Conservation (phyloP, 2,113 vertebrate genomes). For the Aegithalos caudatus region DNA sequence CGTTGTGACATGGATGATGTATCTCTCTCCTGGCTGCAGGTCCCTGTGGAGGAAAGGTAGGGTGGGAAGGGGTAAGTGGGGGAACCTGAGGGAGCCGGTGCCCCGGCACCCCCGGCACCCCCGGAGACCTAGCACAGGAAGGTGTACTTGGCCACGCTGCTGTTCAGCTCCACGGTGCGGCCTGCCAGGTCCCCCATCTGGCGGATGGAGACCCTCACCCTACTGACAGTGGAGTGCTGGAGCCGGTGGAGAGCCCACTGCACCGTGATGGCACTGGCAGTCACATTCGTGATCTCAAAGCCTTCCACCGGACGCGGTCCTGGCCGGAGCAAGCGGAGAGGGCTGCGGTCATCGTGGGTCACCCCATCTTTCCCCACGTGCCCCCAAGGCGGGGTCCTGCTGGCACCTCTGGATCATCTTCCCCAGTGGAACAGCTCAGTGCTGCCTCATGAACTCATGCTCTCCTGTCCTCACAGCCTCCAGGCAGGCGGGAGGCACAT, state of each 20-base stretch:
- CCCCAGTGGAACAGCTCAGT: neutral
- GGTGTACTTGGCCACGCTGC: constrained; percentile 77
- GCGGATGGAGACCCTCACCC: constrained; percentile 82
- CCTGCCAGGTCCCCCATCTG: constrained; percentile 71
- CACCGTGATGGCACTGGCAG: constrained; percentile 84
- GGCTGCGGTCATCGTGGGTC: rapidly evolving
- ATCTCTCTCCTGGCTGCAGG: constrained; percentile 86
- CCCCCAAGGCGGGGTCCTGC: neutral
- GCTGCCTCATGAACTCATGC: rapidly evolving
- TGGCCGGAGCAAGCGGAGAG: constrained; percentile 41
- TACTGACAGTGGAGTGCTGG: constrained; percentile 80
- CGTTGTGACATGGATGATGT: constrained; percentile 80
- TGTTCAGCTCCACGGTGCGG: constrained; percentile 80
- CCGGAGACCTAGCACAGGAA: no score
- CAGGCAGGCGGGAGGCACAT: rapidly evolving
- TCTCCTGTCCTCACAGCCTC: neutral
- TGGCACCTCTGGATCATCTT: neutral
- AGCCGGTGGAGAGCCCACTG: constrained; percentile 84
- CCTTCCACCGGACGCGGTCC: constrained; percentile 87
- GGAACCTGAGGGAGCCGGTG: neutral
- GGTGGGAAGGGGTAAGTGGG: neutral
- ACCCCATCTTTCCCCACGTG: rapidly evolving
- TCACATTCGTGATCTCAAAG: constrained; percentile 84
- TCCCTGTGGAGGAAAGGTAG: constrained; percentile 68
- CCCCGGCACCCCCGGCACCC: no score